Percentiles rank a stretch among this genome's conserved stretches.
phyloP scores from a whole-genome alignment of 2,797 vertebrate species.

The Sebastes baramenuke region DNA sequence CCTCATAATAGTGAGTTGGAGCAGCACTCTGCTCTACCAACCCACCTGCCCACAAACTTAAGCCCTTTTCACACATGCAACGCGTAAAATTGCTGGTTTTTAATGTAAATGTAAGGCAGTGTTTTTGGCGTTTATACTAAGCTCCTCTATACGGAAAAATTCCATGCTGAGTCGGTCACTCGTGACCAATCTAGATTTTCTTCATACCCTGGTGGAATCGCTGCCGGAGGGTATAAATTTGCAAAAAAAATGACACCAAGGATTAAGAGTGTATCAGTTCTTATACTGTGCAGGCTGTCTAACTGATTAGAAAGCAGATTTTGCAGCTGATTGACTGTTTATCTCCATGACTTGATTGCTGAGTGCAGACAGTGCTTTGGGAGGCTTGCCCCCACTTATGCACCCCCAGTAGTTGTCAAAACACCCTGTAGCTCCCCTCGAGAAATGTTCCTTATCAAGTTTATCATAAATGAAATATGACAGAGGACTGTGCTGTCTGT shows the following conservation, averaged over 20 bases:
- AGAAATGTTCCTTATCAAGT: neutral
- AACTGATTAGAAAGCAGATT: neutral
- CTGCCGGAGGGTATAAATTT: neutral
- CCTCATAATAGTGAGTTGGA: constrained; percentile 92
- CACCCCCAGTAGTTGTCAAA: neutral
- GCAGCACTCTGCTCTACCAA: constrained; percentile 70
- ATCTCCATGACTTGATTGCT: neutral
- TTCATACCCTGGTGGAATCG: neutral
- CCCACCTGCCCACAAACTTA: constrained; percentile 47
- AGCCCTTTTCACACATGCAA: constrained; percentile 59
- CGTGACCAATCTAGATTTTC: neutral
- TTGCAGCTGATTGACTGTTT: neutral
- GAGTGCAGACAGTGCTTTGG: neutral
- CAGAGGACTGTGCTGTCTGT: too few species aligned
- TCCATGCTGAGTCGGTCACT: neutral
- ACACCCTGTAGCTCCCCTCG: neutral
- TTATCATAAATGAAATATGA: neutral
- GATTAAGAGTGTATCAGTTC: neutral
- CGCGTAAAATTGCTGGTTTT: neutral
- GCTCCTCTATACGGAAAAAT: neutral
- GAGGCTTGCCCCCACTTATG: neutral
- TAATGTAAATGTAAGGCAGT: neutral
- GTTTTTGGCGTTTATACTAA: neutral
- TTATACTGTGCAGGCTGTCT: neutral
- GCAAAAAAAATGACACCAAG: neutral